phyloP scores from a whole-genome alignment of 2,888 invertebrate species.

The Polymixis lichenea region DNA sequence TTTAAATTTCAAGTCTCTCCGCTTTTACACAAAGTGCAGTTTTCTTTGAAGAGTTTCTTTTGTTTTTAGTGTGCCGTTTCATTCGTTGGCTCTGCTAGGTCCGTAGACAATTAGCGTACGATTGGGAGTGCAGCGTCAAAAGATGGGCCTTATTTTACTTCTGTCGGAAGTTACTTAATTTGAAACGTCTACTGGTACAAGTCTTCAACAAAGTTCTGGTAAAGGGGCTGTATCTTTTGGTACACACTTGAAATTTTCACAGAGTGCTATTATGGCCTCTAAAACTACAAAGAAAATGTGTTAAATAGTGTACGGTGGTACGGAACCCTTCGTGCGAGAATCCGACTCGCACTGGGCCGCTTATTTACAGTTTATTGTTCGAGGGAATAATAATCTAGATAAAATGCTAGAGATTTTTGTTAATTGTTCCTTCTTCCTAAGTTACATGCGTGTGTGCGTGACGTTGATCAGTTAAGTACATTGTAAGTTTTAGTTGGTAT shows the following conservation, averaged over 20 bases:
- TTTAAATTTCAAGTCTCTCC: conserved; percentile 26
- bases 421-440: neutral
- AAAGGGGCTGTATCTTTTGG: too few species aligned
- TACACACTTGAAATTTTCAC: too few species aligned
- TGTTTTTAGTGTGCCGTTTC: conserved; percentile 21
- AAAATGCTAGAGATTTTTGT: neutral
- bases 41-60: conserved; percentile 29
- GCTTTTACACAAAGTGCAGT: conserved; percentile 12
- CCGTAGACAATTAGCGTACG: conserved; percentile 51
- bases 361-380: neutral
- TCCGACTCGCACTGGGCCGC: too few species aligned
- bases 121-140: conserved; percentile 41
- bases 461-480: neutral
- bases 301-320: too few species aligned
- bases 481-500: neutral
- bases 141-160: conserved; percentile 21
- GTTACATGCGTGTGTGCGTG: conserved; percentile 14
- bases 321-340: too few species aligned
- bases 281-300: too few species aligned
- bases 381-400: neutral
- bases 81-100: conserved; percentile 38
- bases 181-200: neutral
- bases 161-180: conserved; percentile 31
- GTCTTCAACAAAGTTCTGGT: too few species aligned
- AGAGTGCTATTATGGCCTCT: too few species aligned